Percentiles rank a stretch among this genome's conserved stretches.
Evolutionary conservation across 2,797 vertebrate genomes (phyloP).

Genomic region (Nothura maculosa): DNA sequence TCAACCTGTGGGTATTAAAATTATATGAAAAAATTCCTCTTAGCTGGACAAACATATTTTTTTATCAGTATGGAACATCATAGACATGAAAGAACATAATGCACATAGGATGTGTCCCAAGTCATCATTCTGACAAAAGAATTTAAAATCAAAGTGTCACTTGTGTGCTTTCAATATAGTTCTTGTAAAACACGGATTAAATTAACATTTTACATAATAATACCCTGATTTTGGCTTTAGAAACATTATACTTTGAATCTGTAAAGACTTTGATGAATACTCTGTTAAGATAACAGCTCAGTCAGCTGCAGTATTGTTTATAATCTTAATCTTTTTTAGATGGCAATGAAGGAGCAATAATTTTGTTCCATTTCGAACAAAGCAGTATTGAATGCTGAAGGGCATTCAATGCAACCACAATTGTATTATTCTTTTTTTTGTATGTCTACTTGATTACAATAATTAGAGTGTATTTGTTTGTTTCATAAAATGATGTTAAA

Average conservation of each 20-base stretch:
- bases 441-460: slow-evolving; percentile 31
- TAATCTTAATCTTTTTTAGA: slow-evolving; percentile 71
- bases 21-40: not conserved
- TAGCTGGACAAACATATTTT: not conserved
- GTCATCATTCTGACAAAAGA: not conserved
- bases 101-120: not conserved
- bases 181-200: slow-evolving; percentile 46
- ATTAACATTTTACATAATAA: slow-evolving; percentile 66
- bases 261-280: slow-evolving; percentile 77
- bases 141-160: slow-evolving; percentile 51
- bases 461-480: slow-evolving; percentile 42
- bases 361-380: slow-evolving; percentile 66
- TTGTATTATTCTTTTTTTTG: slow-evolving; percentile 28
- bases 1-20: not conserved
- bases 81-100: not conserved
- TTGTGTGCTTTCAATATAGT: slow-evolving; percentile 26
- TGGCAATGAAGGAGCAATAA: slow-evolving; percentile 68
- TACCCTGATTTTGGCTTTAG: slow-evolving; percentile 59
- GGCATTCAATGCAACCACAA: slow-evolving; percentile 49
- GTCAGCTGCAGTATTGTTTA: slow-evolving; percentile 75
- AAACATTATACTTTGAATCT: slow-evolving; percentile 56
- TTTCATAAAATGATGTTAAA: slow-evolving; percentile 34
- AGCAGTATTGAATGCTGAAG: slow-evolving; percentile 51
- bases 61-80: not conserved
- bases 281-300: slow-evolving; percentile 71